Evolutionary conservation across 2,113 vertebrate genomes (phyloP), one percentile per base, ranked within the genome.

Genomic region (Rhodinocichla rosea): DNA sequence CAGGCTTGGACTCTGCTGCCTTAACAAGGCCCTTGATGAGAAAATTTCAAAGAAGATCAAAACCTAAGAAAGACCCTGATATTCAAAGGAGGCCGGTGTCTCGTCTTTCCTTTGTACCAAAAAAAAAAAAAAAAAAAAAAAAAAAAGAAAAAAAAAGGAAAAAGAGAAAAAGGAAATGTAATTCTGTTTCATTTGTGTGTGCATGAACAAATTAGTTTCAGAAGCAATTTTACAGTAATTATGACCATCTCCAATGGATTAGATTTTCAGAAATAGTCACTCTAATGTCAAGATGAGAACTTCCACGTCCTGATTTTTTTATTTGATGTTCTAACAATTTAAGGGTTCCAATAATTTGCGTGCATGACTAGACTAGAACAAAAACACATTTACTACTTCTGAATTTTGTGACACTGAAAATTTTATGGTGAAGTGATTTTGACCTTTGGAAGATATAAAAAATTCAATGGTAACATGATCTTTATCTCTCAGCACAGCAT

Each of bases 401-500:
- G 88, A 94, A 87, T 67, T 96, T 90, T 84, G 69, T 96, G 95
- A 96, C 89, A 97, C 94, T 96, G 93, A 83, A 94, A 70, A 86
- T 97, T 97, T 97, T 93, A 97, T 96, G 85, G 96, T 85, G 83
- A 83, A 95, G 79, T 75, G 73, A 53, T 96, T 94, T 90, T 97
- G 97, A 97, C 94, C 95, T 98, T 97, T 97, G 90, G 62, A 96
- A 79, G 93, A 78, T 80, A 97, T 97, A 94, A 97, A 97, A 96
- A 90, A 95, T 94, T 94, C 84, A 97, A 32, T 60, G 89, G 86
- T 94, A 94, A 94, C 78, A 92, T 32, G 95, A 97, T 96, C 81
- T 97, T 96, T 97, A 93, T 95, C 92, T 97, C 94, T 83, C 67
- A 94, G 87, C 80, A 23, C 81, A 79, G 56, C 53, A n/a, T 55